A percentile compares a stretch with the other conserved stretches of the same genome.
phyloP scores from a whole-genome alignment of 1,140 invertebrate genomes.

The Drosophila novamexicana region DNA sequence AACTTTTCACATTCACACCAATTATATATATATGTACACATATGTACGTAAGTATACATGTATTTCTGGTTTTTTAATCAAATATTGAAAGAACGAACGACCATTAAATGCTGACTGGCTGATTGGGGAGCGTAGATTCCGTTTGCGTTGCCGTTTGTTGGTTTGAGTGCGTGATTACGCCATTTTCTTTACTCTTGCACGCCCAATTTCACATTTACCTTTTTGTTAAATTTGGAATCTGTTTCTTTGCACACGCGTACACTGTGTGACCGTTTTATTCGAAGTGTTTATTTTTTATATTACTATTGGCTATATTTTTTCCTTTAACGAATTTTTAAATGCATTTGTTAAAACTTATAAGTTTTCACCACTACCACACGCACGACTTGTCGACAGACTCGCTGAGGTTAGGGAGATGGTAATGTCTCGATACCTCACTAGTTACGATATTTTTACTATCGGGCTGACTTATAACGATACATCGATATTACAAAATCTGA shows the following conservation, averaged over 20 bases:
- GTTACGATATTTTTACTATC: background rate
- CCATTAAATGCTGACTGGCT: constrained; percentile 68
- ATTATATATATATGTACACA: constrained; percentile 25
- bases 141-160: constrained; percentile 70
- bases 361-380: constrained; percentile 48
- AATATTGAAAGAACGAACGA: constrained; percentile 51
- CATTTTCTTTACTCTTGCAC: constrained; percentile 78
- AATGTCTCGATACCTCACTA: constrained; percentile 10
- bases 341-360: constrained; percentile 49
- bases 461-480: background rate
- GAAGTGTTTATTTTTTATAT: constrained; percentile 32
- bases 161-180: constrained; percentile 79
- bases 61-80: constrained; percentile 53
- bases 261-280: constrained; percentile 36
- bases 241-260: constrained; percentile 54
- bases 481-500: constrained; percentile 3
- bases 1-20: constrained; percentile 58
- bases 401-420: constrained; percentile 33
- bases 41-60: constrained; percentile 28
- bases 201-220: constrained; percentile 77
- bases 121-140: constrained; percentile 69
- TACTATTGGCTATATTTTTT: constrained; percentile 26
- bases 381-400: constrained; percentile 50
- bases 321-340: constrained; percentile 39
- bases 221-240: constrained; percentile 46